Evolutionary conservation across 2,888 invertebrate species (phyloP).

Genomic region (Cryptops parisi): DNA sequence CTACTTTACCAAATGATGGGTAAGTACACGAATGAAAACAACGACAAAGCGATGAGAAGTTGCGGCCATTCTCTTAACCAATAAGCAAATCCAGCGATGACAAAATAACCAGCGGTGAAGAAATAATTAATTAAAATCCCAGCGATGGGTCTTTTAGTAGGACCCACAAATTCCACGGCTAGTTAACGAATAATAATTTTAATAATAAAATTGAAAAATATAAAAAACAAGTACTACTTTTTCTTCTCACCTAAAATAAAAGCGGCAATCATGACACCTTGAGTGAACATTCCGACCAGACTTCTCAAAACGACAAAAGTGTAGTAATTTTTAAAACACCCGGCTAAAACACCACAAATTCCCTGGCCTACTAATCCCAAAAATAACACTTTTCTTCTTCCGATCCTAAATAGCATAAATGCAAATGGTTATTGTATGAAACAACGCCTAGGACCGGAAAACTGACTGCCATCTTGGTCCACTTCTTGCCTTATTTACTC

Average conservation of each 20-base stretch:
- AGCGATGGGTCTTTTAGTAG: not conserved
- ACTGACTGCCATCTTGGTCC: too few species aligned
- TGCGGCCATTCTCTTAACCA: not conserved
- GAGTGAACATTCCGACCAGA: constrained; percentile 40
- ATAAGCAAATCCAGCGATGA: not conserved
- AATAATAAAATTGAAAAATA: too few species aligned
- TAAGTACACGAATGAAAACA: not conserved
- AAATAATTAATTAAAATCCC: not conserved
- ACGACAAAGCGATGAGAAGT: not conserved
- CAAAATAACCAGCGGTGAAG: not conserved
- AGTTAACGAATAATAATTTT: too few species aligned
- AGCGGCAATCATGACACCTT: not conserved
- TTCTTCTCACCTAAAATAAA: not conserved
- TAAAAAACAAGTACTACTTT: too few species aligned
- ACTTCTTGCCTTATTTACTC: too few species aligned
- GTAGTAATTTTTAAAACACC: constrained; percentile 51
- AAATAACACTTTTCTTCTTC: constrained; percentile 56
- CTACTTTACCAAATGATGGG: not conserved
- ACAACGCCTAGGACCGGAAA: too few species aligned
- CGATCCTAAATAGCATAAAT: constrained; percentile 45
- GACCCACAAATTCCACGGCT: not conserved
- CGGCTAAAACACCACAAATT: constrained; percentile 48
- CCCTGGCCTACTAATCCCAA: constrained; percentile 52
- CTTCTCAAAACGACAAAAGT: constrained; percentile 49
- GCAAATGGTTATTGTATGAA: too few species aligned